These are phyloP conservation scores for Aphelenchoides besseyi DNA, from an alignment of 1,140 invertebrate genomes.

Conservation along the genomic window DNA sequence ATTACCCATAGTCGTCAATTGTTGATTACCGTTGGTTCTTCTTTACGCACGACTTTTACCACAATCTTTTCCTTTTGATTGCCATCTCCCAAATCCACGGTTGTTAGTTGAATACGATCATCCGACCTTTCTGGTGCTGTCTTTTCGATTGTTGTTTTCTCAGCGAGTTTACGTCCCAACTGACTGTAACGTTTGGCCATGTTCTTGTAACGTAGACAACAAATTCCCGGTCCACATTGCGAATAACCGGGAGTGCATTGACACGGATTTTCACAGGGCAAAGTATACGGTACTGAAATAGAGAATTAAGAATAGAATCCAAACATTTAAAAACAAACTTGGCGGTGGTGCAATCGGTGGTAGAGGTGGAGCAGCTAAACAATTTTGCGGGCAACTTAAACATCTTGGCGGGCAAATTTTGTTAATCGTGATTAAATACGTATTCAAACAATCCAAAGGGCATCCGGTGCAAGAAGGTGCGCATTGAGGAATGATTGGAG, in stretches of 20 bases:
- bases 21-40: neutral
- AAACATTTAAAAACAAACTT: conserved; percentile 17
- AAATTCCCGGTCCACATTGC: conserved; percentile 24
- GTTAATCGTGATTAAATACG: conserved; percentile 23
- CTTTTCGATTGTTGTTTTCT: neutral
- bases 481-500: conserved; percentile 20
- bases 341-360: neutral
- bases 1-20: neutral
- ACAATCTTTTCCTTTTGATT: neutral
- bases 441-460: conserved; percentile 22
- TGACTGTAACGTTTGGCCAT: conserved; percentile 32
- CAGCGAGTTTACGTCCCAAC: neutral
- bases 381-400: neutral
- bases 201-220: conserved; percentile 35
- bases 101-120: neutral
- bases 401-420: conserved; percentile 23
- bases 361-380: neutral
- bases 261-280: conserved; percentile 29
- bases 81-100: neutral
- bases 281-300: conserved; percentile 25
- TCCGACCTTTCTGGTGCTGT: neutral
- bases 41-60: neutral
- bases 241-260: conserved; percentile 25
- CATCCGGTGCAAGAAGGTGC: conserved; percentile 22
- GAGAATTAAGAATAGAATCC: conserved; percentile 27